Evolutionary conservation across 2,797 vertebrate genomes (phyloP), one percentile per base, ranked within the genome.

Genomic region (Bradypodion ventrale): DNA sequence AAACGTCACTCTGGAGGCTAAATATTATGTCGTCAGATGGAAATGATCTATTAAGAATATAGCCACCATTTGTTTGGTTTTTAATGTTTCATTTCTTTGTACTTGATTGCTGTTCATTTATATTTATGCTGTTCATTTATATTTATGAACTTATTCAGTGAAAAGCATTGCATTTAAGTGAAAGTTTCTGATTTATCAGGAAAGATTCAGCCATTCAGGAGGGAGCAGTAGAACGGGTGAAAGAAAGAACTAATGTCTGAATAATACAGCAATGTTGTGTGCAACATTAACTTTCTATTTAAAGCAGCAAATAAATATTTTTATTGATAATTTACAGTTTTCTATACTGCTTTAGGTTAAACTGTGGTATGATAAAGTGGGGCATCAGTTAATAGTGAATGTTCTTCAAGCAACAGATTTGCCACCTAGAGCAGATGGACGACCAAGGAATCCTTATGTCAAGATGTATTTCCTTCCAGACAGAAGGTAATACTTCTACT

Each of bases 381-480:
- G 98, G 78, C 98, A 99, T 94, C 98, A 99, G 93, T 95, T 99
- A 94, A 99, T 98, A 88, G 98, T 99, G 89, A 99, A 99, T 92
- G 98, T 99, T 92, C 97, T 99, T 80, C 98, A 99, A 97, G 98
- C 98, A 96, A 98, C 97, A 95, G 98, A 98, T 91, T 96, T 99
- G 84, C 98, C 98, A 70, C 21, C 97, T 77, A 96, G 98, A 94
- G 95, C 95, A 68, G 98, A 99, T 68, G 98, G 97, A 74, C 97
- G 98, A 74, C 98, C 98, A 72, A 96, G 98, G 83, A 99, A 99
- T 95, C 98, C 98, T 35, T 99, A 99, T 83, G 98, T 99, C 90
- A 99, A 99, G 96, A 99, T 99, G 98, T 99, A 99, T 95, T 99
- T 99, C 95, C 97, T 99, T 92, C 98, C 98, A 80, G 98, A 99